phyloP scores from a whole-genome alignment of 92 coral and sea anemone species.

The Plumapathes pennacea region DNA sequence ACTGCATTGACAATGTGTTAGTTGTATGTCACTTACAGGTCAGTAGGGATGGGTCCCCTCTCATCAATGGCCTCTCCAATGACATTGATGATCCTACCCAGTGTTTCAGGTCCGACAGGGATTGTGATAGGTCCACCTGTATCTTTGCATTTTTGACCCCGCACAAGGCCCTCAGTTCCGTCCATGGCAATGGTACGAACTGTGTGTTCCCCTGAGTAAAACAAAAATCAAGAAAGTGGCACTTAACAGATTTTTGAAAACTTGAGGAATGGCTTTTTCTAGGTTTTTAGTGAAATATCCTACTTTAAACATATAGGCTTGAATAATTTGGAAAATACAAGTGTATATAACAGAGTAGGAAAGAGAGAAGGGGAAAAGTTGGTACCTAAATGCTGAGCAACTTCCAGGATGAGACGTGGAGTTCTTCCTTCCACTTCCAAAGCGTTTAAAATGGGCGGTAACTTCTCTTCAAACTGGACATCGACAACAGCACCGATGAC shows the following conservation, averaged over 20 bases:
- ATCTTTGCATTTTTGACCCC: slow-evolving; percentile 89
- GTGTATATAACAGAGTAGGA: not conserved
- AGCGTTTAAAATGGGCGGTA: slow-evolving; percentile 95
- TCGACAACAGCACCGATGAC: slow-evolving; percentile 99
- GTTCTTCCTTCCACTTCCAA: slow-evolving; percentile 90
- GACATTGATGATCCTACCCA: slow-evolving; percentile 96
- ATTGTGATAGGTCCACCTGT: slow-evolving; percentile 97
- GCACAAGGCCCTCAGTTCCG: slow-evolving; percentile 97
- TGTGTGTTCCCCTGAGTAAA: slow-evolving; percentile 82
- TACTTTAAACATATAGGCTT: too few species aligned
- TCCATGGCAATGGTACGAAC: slow-evolving; percentile 99
- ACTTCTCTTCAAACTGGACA: slow-evolving; percentile 93
- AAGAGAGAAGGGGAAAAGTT: not conserved
- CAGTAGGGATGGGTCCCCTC: slow-evolving; percentile 94
- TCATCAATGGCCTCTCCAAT: slow-evolving; percentile 98
- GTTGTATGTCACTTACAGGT: slow-evolving; percentile 55
- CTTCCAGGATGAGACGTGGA: slow-evolving; percentile 91
- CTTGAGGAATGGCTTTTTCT: not conserved
- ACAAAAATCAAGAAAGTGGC: not conserved
- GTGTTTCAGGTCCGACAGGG: slow-evolving; percentile 97
- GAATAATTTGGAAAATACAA: too few species aligned
- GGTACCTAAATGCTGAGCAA: slow-evolving; percentile 98
- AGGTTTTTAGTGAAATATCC: not conserved
- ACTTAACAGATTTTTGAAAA: not conserved
- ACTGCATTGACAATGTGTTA: not conserved